Evolutionary conservation across 37 sponge, comb jelly and placozoan genomes (phyloP), one percentile per base, ranked within the genome.

Genomic region (Chondrilla cf. caribensis): DNA sequence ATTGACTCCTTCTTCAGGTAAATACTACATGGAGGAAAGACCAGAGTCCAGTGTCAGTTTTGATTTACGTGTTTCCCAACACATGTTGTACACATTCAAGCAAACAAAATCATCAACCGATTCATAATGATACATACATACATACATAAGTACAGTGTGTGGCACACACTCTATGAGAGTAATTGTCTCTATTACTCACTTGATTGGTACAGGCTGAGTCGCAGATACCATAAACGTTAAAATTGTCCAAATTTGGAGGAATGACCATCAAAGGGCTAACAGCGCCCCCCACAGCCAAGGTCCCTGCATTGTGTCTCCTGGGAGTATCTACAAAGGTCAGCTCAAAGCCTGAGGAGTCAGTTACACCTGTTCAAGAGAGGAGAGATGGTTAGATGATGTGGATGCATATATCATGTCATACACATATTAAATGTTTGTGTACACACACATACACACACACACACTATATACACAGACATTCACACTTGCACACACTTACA

Each of bases 1-100:
- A 43, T 1, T 73, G 44, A 73, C 14, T 36, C 76, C 76, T 36
- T 73, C 76, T 43, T 42, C 41, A 25, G 76, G 76, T 21, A 73
- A 21, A 1, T 24, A 22, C 76, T 73, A 15, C 6, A 15, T 6
- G 22, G 68, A 26, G 35, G 29, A 28, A 17, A 31, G 1, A 67
- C 11, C 11, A 47, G n/a, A n/a, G n/a, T n/a, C n/a, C n/a, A n/a
- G n/a, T n/a, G n/a, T n/a, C n/a, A n/a, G n/a, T n/a, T n/a, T n/a
- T n/a, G n/a, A n/a, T n/a, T n/a, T n/a, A n/a, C n/a, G n/a, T n/a
- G n/a, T n/a, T n/a, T n/a, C n/a, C n/a, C n/a, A n/a, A n/a, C n/a
- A n/a, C n/a, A n/a, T n/a, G n/a, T n/a, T n/a, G n/a, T n/a, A n/a
- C n/a, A n/a, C n/a, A n/a, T n/a, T n/a, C n/a, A n/a, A n/a, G n/a